Evolutionary conservation across 2,888 invertebrate species (phyloP).

Genomic region (Furcula furcula): DNA sequence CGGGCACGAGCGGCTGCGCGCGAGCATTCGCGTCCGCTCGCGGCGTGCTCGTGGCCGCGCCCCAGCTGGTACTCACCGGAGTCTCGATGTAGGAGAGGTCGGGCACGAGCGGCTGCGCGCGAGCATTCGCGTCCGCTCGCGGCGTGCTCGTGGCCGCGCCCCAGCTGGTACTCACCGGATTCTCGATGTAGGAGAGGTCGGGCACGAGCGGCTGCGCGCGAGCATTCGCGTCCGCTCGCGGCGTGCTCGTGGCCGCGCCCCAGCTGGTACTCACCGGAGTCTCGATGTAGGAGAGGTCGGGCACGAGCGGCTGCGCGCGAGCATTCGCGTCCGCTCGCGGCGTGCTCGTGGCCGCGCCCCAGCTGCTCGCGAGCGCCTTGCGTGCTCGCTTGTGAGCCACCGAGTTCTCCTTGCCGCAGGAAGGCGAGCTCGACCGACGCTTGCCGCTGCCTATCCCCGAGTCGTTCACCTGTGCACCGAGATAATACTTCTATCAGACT

Average conservation of each 20-base stretch:
- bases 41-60: too few relatives aligned
- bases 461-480: constrained; percentile 66
- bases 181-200: constrained; percentile 88
- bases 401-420: constrained; percentile 85
- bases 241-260: constrained; percentile 7
- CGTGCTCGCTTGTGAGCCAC: constrained; percentile 87
- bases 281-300: constrained; percentile 88
- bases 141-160: not conserved
- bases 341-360: constrained; percentile 81
- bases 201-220: constrained; percentile 62
- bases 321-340: constrained; percentile 52
- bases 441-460: constrained; percentile 70
- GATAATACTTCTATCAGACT: too few relatives aligned
- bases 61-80: too few relatives aligned
- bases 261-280: constrained; percentile 84
- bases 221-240: too few relatives aligned
- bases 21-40: too few relatives aligned
- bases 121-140: too few relatives aligned
- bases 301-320: constrained; percentile 52
- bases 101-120: too few relatives aligned
- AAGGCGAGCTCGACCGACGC: constrained; percentile 30
- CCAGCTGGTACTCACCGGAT: constrained; percentile 82
- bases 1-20: too few relatives aligned
- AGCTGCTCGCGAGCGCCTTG: constrained; percentile 90
- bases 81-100: too few relatives aligned